phyloP scores from a whole-genome alignment of 2,888 invertebrate species.

The Aporophyla lueneburgensis region DNA sequence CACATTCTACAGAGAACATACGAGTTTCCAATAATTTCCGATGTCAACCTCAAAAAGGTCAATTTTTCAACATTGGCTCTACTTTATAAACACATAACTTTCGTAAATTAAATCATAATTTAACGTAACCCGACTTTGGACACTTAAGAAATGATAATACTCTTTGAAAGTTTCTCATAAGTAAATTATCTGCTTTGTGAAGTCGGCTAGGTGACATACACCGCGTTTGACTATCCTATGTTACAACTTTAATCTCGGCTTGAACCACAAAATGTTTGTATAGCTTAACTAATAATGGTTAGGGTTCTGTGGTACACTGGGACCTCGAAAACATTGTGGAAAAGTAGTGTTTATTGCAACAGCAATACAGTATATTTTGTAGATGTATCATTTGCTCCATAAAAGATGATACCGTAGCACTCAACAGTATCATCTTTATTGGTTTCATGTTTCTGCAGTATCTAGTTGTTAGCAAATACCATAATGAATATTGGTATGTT shows the following conservation, averaged over 20 bases:
- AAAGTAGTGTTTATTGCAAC: not conserved
- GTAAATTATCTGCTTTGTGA: slow-evolving; percentile 71
- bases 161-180: slow-evolving; percentile 58
- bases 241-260: slow-evolving; percentile 74
- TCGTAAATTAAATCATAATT: slow-evolving; percentile 69
- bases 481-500: not conserved
- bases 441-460: not conserved
- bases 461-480: not conserved
- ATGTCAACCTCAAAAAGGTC: slow-evolving; percentile 7
- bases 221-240: slow-evolving; percentile 68
- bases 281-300: slow-evolving; percentile 71
- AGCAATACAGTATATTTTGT: not conserved
- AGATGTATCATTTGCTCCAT: not conserved
- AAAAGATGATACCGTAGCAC: not conserved
- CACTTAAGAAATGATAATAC: slow-evolving; percentile 60
- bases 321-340: not conserved
- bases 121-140: slow-evolving; percentile 59
- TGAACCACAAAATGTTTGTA: slow-evolving; percentile 74
- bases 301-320: slow-evolving; percentile 61
- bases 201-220: slow-evolving; percentile 56
- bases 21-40: not conserved
- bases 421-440: not conserved
- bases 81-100: slow-evolving; percentile 45
- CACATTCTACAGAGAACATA: slow-evolving; percentile 29
- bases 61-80: slow-evolving; percentile 40